phyloP scores from a whole-genome alignment of 2,888 invertebrate species.

The Plusia festucae region DNA sequence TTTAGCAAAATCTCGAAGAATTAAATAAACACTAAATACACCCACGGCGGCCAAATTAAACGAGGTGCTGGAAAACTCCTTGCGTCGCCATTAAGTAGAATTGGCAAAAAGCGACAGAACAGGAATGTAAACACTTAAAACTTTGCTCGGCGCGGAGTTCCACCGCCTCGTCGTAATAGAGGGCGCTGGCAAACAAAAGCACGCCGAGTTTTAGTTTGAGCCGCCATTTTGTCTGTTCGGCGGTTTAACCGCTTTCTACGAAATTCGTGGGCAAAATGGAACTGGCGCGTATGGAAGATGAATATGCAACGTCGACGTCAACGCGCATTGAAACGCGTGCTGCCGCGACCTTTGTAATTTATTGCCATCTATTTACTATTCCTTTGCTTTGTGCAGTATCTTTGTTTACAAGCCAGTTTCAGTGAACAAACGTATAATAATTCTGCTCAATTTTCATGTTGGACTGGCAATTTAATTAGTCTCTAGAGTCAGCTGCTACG shows the following conservation, averaged over 20 bases:
- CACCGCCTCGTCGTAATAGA: slow-evolving; percentile 76
- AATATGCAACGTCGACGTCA: slow-evolving; percentile 78
- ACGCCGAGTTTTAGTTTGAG: slow-evolving; percentile 77
- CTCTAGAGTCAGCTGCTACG: slow-evolving; percentile 53
- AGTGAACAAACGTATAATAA: slow-evolving; percentile 52
- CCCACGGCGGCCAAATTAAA: slow-evolving; percentile 78
- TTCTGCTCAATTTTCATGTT: slow-evolving; percentile 56
- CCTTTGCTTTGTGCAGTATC: slow-evolving; percentile 55
- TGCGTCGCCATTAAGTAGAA: slow-evolving; percentile 83
- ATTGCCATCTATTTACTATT: slow-evolving; percentile 61
- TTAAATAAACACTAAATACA: slow-evolving; percentile 80
- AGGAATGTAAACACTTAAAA: slow-evolving; percentile 88
- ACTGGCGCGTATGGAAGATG: slow-evolving; percentile 78
- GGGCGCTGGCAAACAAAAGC: slow-evolving; percentile 85
- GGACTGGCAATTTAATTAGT: slow-evolving; percentile 64
- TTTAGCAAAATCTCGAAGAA: slow-evolving; percentile 69
- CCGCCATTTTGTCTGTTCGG: slow-evolving; percentile 80
- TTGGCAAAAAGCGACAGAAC: slow-evolving; percentile 87
- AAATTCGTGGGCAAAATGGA: slow-evolving; percentile 75
- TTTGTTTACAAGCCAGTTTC: slow-evolving; percentile 50
- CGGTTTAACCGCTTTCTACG: slow-evolving; percentile 77
- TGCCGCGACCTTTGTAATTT: slow-evolving; percentile 67
- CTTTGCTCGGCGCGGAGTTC: slow-evolving; percentile 79
- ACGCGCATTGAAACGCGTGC: slow-evolving; percentile 67
- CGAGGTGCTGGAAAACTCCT: slow-evolving; percentile 79